Evolutionary conservation across 2,797 vertebrate species (phyloP).

Genomic region (Enteromius afrohamiltoni): DNA sequence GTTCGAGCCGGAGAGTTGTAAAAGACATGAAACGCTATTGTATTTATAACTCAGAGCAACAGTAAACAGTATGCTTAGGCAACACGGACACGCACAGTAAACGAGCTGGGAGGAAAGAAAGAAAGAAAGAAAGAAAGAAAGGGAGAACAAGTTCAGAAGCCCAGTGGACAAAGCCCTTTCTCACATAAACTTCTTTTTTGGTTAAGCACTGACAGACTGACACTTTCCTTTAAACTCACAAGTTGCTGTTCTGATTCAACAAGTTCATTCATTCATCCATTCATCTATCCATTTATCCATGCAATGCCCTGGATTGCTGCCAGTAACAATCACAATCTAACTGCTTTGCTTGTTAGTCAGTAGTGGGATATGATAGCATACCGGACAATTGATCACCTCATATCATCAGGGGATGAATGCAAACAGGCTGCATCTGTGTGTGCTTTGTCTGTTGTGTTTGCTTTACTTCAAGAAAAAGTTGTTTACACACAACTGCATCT

Average conservation of each 20-base stretch:
- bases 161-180: background rate
- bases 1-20: constrained; percentile 70
- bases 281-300: background rate
- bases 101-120: background rate
- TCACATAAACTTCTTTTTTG: background rate
- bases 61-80: constrained; percentile 64
- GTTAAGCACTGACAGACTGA: background rate
- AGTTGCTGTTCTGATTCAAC: constrained; percentile 5
- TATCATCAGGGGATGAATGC: background rate
- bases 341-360: background rate
- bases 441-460: background rate
- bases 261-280: constrained; percentile 3
- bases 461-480: constrained; percentile 3
- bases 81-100: constrained; percentile 52
- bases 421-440: background rate
- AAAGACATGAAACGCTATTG: constrained; percentile 71
- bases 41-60: constrained; percentile 69
- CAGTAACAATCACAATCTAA: background rate
- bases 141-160: constrained; percentile 16
- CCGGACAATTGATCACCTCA: background rate
- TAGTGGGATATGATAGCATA: background rate
- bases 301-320: background rate
- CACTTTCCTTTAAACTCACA: background rate
- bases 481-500: background rate
- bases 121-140: background rate